These are phyloP conservation scores for Lepus americanus DNA, from an alignment of 2,113 vertebrate species.

Conservation along the genomic window DNA sequence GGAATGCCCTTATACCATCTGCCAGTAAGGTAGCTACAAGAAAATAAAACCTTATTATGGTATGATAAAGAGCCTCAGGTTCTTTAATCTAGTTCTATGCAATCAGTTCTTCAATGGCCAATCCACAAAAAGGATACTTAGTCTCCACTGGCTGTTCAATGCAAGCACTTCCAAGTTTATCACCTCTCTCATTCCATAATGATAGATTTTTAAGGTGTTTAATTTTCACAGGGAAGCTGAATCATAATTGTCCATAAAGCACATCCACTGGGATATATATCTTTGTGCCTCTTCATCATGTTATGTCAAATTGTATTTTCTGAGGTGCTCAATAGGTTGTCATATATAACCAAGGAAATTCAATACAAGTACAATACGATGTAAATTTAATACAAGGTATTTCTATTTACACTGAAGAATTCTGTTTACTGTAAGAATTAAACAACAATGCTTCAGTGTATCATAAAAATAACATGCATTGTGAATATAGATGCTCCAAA, in stretches of 20 bases:
- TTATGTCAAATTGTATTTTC: conserved; percentile 71
- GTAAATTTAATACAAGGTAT: conserved; percentile 67
- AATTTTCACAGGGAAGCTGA: conserved; percentile 75
- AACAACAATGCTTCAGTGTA: conserved; percentile 58
- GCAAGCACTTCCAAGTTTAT: conserved; percentile 44
- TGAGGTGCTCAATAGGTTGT: conserved; percentile 70
- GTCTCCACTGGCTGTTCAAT: conserved; percentile 21
- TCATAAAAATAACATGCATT: conserved; percentile 67
- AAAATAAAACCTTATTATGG: not conserved
- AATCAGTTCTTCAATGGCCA: conserved; percentile 20
- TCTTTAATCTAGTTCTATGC: conserved; percentile 15
- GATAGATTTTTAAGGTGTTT: conserved; percentile 77
- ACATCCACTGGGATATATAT: conserved; percentile 41
- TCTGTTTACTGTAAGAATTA: conserved; percentile 79
- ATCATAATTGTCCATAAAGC: conserved; percentile 55
- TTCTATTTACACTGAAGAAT: conserved; percentile 66
- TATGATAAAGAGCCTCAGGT: not conserved
- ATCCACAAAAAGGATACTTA: conserved; percentile 35
- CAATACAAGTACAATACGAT: conserved; percentile 49
- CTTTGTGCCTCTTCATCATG: conserved; percentile 69
- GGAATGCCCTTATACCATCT: too few species aligned
- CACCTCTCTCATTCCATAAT: conserved; percentile 65
- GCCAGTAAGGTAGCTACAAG: not conserved
- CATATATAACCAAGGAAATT: conserved; percentile 74
- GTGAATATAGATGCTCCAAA: conserved; percentile 59